These are phyloP conservation scores for Corythornis vintsioides DNA, from an alignment of 2,113 vertebrate species.

Conservation along the genomic window DNA sequence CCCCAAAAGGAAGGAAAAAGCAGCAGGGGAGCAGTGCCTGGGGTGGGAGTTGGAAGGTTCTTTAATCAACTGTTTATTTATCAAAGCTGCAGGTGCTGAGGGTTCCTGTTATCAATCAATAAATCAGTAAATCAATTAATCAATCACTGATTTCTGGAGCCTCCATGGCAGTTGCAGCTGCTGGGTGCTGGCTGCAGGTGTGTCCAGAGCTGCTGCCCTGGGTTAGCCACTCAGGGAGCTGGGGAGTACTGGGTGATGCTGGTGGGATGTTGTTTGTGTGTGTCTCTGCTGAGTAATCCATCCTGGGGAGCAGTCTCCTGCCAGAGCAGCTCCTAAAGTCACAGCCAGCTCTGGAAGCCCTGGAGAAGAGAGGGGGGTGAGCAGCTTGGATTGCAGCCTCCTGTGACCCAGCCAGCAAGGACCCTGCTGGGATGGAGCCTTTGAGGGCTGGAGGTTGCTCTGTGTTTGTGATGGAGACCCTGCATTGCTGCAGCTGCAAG, in stretches of 20 bases:
- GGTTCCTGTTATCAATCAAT: neutral
- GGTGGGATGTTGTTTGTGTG: accelerated
- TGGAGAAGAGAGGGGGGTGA: neutral
- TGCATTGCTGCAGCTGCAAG: neutral
- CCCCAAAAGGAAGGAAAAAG: no score
- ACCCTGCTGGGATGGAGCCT: neutral
- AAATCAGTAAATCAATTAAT: no score
- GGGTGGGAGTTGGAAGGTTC: neutral
- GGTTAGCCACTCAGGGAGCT: neutral
- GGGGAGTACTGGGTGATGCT: neutral
- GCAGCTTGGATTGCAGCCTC: accelerated
- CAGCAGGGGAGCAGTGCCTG: neutral
- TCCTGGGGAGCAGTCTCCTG: neutral
- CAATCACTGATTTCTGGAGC: neutral
- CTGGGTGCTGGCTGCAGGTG: neutral
- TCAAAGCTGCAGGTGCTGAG: neutral
- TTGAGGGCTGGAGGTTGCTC: accelerated
- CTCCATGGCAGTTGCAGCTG: neutral
- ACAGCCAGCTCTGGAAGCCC: accelerated
- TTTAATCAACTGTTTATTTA: neutral
- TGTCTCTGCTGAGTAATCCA: neutral
- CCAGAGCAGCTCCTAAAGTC: accelerated
- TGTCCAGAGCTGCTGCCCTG: neutral
- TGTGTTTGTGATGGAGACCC: neutral
- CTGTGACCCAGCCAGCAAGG: accelerated